These are phyloP conservation scores for Diplosoma virens DNA, from an alignment of 23 tunicate genomes.

Conservation along the genomic window DNA sequence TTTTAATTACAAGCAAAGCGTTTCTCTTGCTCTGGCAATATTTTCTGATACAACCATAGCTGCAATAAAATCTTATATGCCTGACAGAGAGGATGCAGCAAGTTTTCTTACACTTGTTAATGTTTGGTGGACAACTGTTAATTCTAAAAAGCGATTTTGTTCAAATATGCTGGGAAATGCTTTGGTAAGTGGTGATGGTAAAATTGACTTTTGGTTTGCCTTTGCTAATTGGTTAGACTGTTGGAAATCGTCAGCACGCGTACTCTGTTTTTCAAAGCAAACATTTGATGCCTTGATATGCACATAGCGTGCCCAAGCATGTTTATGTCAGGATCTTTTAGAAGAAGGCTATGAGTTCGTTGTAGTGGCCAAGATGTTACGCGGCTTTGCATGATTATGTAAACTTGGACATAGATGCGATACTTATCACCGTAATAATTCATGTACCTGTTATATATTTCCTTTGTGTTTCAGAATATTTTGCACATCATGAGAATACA, in stretches of 20 bases:
- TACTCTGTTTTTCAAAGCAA: constrained; percentile 5
- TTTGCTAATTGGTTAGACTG: not conserved
- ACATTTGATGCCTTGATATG: not conserved
- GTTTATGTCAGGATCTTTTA: not conserved
- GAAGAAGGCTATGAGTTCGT: not conserved
- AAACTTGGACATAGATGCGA: too few relatives aligned
- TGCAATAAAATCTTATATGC: too few relatives aligned
- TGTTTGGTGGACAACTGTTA: constrained; percentile 8
- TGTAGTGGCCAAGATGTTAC: not conserved
- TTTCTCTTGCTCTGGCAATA: too few relatives aligned
- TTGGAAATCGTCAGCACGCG: not conserved
- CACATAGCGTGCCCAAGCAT: not conserved
- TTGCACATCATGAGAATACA: too few relatives aligned
- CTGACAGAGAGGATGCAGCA: too few relatives aligned
- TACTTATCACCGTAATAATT: too few relatives aligned
- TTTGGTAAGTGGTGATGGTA: not conserved
- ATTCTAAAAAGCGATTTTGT: constrained; percentile 1
- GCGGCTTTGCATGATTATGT: too few relatives aligned
- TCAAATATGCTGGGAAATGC: constrained; percentile 16
- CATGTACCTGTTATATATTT: too few relatives aligned
- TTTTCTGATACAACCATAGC: too few relatives aligned
- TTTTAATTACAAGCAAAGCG: too few relatives aligned
- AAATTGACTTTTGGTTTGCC: not conserved
- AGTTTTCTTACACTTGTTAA: not conserved
- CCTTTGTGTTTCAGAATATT: too few relatives aligned